Percentiles rank a stretch among this genome's conserved stretches.
These are phyloP conservation scores for Phaetusa simplex DNA, from an alignment of 2,113 vertebrate genomes.

Conservation along the genomic window DNA sequence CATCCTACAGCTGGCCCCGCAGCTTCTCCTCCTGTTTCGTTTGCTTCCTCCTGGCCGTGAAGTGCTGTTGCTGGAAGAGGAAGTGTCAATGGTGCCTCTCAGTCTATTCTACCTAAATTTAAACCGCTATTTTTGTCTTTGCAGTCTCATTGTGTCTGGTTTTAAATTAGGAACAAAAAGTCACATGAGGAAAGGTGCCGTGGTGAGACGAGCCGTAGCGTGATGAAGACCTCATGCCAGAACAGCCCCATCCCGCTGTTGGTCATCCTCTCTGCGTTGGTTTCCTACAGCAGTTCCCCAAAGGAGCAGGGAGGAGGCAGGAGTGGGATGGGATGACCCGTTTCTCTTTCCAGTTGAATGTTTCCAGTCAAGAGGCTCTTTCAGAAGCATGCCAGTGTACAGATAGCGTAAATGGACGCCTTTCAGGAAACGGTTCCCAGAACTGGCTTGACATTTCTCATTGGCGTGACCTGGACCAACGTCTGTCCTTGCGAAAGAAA, in stretches of 20 bases:
- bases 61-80: not conserved
- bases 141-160: not conserved
- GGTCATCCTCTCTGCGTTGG: not conserved
- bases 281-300: not conserved
- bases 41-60: not conserved
- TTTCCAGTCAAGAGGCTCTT: conserved; percentile 48
- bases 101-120: conserved; percentile 47
- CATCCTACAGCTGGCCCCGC: conserved; percentile 1
- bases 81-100: not conserved
- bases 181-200: not conserved
- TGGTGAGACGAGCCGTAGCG: not conserved
- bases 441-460: not conserved
- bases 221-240: not conserved
- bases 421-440: conserved; percentile 2
- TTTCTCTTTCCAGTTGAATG: not conserved
- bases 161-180: not conserved
- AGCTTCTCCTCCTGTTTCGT: not conserved
- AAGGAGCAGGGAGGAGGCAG: not conserved
- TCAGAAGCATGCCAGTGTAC: not conserved
- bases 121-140: not conserved
- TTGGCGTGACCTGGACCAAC: not conserved
- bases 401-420: not conserved
- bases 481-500: not conserved
- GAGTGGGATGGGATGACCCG: not conserved
- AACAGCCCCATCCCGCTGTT: accelerated